Conservation (phyloP, 2,888 invertebrate species). For the Tricholauxania praeusta region DNA sequence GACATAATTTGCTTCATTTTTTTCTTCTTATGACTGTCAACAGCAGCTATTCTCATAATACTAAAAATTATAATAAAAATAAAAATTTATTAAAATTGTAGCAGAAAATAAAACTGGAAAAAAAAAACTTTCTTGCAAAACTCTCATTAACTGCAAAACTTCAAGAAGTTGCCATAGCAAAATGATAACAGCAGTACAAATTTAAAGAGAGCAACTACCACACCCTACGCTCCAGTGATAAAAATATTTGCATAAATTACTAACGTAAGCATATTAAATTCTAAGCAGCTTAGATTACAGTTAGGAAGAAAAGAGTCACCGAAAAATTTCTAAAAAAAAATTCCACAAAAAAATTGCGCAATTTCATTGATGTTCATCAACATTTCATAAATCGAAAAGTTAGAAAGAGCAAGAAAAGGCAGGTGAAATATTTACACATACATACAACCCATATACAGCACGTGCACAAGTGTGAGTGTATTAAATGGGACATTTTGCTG, state of each 20-base stretch:
- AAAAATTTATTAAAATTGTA: neutral
- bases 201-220: no score
- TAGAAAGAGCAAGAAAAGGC: neutral
- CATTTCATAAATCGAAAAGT: slow-evolving; percentile 2
- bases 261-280: no score
- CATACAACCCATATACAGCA: neutral
- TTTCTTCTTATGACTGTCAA: neutral
- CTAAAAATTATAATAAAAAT: neutral
- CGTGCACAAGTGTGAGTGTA: neutral
- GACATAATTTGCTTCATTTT: neutral
- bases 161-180: neutral
- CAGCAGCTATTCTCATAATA: neutral
- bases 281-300: no score
- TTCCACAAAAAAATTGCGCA: slow-evolving; percentile 1
- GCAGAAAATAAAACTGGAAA: no score
- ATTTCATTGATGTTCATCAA: slow-evolving; percentile 4
- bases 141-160: neutral
- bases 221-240: no score
- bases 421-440: neutral
- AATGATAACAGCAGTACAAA: neutral
- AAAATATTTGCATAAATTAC: no score
- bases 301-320: neutral
- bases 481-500: neutral
- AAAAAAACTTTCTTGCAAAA: neutral
- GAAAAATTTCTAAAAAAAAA: neutral